These are phyloP conservation scores for Melieria omissa DNA, from an alignment of 2,888 invertebrate genomes.

Conservation along the genomic window DNA sequence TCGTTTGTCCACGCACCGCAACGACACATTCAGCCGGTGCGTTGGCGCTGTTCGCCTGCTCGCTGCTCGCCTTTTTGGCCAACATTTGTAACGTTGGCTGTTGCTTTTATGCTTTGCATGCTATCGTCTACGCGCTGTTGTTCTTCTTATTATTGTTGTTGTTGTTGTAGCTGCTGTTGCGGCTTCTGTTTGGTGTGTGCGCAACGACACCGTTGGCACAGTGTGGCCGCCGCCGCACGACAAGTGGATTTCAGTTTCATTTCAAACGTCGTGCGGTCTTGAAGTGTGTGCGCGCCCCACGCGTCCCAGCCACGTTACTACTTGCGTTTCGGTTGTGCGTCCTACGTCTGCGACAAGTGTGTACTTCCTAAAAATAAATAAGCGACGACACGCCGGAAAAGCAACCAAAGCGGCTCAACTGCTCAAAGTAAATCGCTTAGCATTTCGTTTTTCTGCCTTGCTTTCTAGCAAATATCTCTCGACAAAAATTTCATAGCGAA, in stretches of 20 bases:
- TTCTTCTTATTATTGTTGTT: constrained; percentile 18
- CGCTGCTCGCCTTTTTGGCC: constrained; percentile 19
- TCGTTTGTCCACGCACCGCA: constrained; percentile 2
- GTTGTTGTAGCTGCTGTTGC: background rate
- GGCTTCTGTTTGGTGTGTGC: background rate
- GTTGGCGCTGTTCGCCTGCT: background rate
- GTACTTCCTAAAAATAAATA: too few relatives aligned
- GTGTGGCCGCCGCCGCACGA: constrained; percentile 39
- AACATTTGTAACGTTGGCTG: background rate
- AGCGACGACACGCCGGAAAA: too few relatives aligned
- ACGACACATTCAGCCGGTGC: background rate
- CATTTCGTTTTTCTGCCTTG: too few relatives aligned
- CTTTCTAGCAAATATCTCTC: too few relatives aligned
- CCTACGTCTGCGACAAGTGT: too few relatives aligned
- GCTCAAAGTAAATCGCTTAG: too few relatives aligned
- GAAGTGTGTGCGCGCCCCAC: constrained; percentile 38
- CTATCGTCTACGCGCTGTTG: constrained; percentile 26
- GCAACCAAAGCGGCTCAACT: too few relatives aligned
- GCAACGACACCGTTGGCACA: background rate
- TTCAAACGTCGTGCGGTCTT: constrained; percentile 62
- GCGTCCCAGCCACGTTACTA: constrained; percentile 23
- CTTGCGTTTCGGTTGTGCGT: too few relatives aligned
- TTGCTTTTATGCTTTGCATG: too few relatives aligned
- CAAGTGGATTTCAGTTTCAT: constrained; percentile 63
- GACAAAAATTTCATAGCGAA: too few relatives aligned